Evolutionary conservation across 2,797 vertebrate species (phyloP).

Genomic region (Scyliorhinus canicula): DNA sequence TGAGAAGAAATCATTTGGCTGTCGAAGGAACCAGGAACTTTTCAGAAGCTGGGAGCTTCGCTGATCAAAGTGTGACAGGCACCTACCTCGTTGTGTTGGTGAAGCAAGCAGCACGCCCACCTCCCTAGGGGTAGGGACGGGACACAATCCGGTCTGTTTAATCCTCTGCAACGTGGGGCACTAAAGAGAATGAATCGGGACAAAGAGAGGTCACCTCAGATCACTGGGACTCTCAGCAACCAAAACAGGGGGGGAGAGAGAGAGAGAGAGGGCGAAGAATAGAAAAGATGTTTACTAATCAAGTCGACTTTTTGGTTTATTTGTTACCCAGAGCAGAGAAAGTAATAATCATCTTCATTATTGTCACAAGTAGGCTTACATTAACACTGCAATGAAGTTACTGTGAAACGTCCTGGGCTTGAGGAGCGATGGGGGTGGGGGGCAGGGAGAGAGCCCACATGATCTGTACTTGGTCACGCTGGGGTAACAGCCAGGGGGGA

Average conservation of each 20-base stretch:
- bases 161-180: background rate
- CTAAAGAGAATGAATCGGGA: constrained; percentile 6
- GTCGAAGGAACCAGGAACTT: background rate
- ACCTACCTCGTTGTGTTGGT: constrained; percentile 20
- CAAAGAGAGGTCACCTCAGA: background rate
- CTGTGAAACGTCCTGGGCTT: too few species aligned
- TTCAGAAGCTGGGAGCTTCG: too few species aligned
- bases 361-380: too few species aligned
- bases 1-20: background rate
- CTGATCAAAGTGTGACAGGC: background rate
- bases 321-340: background rate
- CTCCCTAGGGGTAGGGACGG: background rate
- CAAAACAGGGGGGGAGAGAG: background rate
- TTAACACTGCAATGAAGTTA: too few species aligned
- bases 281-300: background rate
- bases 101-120: too few species aligned
- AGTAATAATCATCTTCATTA: too few species aligned
- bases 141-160: background rate
- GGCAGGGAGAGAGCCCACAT: background rate
- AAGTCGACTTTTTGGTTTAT: background rate
- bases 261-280: background rate
- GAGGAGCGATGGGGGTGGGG: background rate
- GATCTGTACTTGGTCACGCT: too few species aligned
- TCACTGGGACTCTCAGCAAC: background rate
- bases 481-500: too few species aligned